Evolutionary conservation across 1,140 invertebrate species (phyloP).

Genomic region (Pomacea maculata): DNA sequence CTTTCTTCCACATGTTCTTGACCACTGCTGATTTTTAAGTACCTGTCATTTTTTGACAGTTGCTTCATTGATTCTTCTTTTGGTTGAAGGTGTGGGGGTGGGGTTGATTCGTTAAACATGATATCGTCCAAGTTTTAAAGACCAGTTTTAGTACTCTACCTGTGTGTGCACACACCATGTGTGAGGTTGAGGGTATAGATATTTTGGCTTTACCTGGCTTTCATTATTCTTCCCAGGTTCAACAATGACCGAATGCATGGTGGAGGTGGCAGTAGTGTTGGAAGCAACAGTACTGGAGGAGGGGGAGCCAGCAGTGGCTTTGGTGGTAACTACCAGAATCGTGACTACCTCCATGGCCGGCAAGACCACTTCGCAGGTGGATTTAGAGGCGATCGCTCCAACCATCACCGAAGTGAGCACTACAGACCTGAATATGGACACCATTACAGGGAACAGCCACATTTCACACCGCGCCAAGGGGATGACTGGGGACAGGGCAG

Average conservation of each 20-base stretch:
- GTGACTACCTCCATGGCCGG: slow-evolving; percentile 22
- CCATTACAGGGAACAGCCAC: slow-evolving; percentile 41
- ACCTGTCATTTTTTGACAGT: too few relatives aligned
- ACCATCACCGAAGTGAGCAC: slow-evolving; percentile 37
- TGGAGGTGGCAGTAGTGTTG: slow-evolving; percentile 1
- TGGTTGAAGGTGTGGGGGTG: too few relatives aligned
- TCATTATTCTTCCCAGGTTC: slow-evolving; percentile 6
- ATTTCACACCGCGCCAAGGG: slow-evolving; percentile 6
- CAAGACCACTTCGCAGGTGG: slow-evolving; percentile 37
- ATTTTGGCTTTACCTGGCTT: background rate
- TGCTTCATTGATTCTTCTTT: too few relatives aligned
- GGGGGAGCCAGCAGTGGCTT: slow-evolving; percentile 13
- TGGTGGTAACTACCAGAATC: slow-evolving; percentile 29
- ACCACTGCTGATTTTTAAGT: too few relatives aligned
- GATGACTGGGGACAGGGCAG: slow-evolving; percentile 8
- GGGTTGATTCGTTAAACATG: too few relatives aligned
- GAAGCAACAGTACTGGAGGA: background rate
- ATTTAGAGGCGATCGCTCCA: slow-evolving; percentile 14
- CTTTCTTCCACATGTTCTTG: too few relatives aligned
- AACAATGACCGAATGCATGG: background rate
- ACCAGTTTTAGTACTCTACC: too few relatives aligned
- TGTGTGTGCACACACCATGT: too few relatives aligned
- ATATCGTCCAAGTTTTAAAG: too few relatives aligned
- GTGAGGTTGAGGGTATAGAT: background rate
- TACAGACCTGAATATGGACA: slow-evolving; percentile 47